Evolutionary conservation across 1,140 invertebrate genomes (phyloP).

Genomic region (Prorops nasuta): DNA sequence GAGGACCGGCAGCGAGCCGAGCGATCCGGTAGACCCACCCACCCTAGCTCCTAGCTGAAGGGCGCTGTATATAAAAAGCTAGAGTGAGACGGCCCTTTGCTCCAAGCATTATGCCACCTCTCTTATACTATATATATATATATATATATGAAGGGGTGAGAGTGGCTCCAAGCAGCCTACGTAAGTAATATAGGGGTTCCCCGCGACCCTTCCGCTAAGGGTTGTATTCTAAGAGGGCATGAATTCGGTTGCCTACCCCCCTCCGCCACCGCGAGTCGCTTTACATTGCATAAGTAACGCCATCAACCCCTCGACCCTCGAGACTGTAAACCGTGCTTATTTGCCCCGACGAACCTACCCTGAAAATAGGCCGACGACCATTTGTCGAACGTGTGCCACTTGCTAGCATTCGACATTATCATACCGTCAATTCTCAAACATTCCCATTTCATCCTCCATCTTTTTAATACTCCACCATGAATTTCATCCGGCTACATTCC

Average conservation of each 20-base stretch:
- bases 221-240: constrained; percentile 48
- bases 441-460: no score
- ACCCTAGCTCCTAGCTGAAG: constrained; percentile 29
- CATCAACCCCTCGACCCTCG: constrained; percentile 32
- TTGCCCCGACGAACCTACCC: constrained; percentile 26
- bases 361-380: constrained; percentile 27
- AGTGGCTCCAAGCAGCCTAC: constrained; percentile 36
- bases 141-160: constrained; percentile 33
- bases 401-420: not conserved
- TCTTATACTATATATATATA: no score
- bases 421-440: no score
- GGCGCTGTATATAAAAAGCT: no score
- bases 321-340: constrained; percentile 45
- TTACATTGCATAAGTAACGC: constrained; percentile 50
- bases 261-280: constrained; percentile 21
- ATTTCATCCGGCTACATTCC: no score
- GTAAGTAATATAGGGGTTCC: constrained; percentile 49
- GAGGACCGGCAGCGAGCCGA: constrained; percentile 14
- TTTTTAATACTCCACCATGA: no score
- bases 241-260: constrained; percentile 37
- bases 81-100: no score
- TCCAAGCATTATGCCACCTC: no score
- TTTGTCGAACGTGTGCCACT: constrained; percentile 35
- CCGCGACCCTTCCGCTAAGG: constrained; percentile 45
- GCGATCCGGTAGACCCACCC: constrained; percentile 21